These are phyloP conservation scores for Psephotus haematonotus DNA, from an alignment of 2,113 vertebrate species.

Conservation along the genomic window DNA sequence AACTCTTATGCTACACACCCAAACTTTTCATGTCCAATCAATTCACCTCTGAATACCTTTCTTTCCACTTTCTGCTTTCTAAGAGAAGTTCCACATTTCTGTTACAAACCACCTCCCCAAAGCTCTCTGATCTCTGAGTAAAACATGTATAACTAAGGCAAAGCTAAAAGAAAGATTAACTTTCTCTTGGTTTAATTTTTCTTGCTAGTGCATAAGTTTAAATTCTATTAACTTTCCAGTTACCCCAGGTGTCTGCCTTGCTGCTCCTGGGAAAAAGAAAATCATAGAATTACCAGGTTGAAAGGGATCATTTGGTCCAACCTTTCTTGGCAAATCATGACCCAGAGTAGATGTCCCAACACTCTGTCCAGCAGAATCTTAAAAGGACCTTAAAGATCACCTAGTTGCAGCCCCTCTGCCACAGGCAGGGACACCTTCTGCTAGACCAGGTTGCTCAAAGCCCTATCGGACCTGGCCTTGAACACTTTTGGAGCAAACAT, in stretches of 20 bases:
- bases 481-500: neutral
- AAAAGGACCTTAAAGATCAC: neutral
- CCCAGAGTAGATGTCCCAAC: neutral
- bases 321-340: neutral
- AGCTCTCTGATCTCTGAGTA: neutral
- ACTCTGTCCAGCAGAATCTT: neutral
- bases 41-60: neutral
- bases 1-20: neutral
- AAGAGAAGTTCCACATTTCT: neutral
- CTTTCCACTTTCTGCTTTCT: neutral
- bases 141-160: neutral
- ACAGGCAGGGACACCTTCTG: neutral
- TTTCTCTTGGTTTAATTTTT: neutral
- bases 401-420: neutral
- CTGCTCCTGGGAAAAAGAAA: neutral
- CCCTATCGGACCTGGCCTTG: neutral
- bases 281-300: neutral
- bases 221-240: neutral
- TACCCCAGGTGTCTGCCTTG: neutral
- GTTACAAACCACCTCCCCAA: accelerated
- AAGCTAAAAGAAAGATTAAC: neutral
- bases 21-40: neutral
- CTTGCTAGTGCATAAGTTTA: neutral
- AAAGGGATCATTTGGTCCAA: neutral
- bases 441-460: neutral